A percentile compares a stretch with the other conserved stretches of the same genome.
Conservation (phyloP, 2,113 vertebrate genomes). For the Fregetta grallaria region DNA sequence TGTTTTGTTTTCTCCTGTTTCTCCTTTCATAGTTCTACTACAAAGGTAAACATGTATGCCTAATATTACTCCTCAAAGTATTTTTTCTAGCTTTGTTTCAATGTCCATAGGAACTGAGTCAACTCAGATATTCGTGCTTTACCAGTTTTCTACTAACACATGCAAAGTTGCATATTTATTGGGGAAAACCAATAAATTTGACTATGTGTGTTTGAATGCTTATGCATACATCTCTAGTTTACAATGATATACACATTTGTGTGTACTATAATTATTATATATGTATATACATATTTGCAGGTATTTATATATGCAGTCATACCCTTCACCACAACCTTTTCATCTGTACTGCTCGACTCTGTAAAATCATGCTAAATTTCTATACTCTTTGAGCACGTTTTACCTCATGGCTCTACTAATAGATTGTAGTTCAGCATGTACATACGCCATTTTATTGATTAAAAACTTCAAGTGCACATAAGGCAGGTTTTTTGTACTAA, state of each 20-base stretch:
- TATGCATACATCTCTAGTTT: not conserved
- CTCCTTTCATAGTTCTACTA: not conserved
- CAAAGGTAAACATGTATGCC: not conserved
- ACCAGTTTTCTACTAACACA: not conserved
- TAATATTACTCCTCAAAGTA: not conserved
- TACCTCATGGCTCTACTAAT: not conserved
- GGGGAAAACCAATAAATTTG: not conserved
- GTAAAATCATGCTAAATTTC: not conserved
- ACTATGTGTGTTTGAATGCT: not conserved
- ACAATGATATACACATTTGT: rapidly evolving
- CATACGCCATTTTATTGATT: not conserved
- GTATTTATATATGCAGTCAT: not conserved
- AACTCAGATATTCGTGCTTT: not conserved
- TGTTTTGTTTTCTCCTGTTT: not conserved
- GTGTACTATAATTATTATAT: not conserved
- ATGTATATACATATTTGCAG: not conserved
- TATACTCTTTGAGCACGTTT: not conserved
- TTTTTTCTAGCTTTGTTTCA: not conserved
- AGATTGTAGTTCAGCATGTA: not conserved
- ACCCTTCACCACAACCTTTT: not conserved
- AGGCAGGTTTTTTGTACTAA: not conserved
- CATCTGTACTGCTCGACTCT: rapidly evolving
- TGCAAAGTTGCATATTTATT: not conserved
- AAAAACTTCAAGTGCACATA: not conserved
- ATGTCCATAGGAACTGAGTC: not conserved